Percentiles rank a stretch among this genome's conserved stretches.
Evolutionary conservation across 2,797 vertebrate species (phyloP).

Genomic region (Heterohyrax brucei): DNA sequence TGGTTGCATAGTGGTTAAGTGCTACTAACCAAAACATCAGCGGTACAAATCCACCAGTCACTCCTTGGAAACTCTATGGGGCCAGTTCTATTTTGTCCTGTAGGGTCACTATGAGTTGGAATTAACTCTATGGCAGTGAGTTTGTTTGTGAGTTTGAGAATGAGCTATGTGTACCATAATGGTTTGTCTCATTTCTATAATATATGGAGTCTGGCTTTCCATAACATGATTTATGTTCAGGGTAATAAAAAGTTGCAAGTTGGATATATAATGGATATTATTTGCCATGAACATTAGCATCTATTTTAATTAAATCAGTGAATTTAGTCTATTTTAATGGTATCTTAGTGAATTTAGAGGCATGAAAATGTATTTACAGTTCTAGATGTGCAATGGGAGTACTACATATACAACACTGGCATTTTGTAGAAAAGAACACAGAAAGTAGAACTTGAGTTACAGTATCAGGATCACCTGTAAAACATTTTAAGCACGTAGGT

Average conservation of each 20-base stretch:
- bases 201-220: constrained; percentile 72
- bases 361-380: constrained; percentile 28
- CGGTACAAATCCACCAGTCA: too few species aligned
- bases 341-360: constrained; percentile 56
- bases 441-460: neutral
- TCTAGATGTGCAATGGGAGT: neutral
- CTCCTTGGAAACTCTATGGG: too few species aligned
- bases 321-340: constrained; percentile 73
- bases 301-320: constrained; percentile 78
- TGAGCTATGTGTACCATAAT: constrained; percentile 41
- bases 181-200: constrained; percentile 69
- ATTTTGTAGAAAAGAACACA: neutral
- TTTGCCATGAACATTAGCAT: constrained; percentile 65
- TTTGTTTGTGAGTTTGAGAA: too few species aligned
- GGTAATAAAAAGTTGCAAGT: constrained; percentile 80
- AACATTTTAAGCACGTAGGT: neutral
- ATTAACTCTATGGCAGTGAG: too few species aligned
- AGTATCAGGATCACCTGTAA: too few species aligned
- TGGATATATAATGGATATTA: constrained; percentile 67
- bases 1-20: too few species aligned
- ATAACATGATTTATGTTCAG: constrained; percentile 50
- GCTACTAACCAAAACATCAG: too few species aligned
- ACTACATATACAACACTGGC: neutral
- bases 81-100: too few species aligned
- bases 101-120: too few species aligned